Conservation (phyloP, 2,797 vertebrate genomes). For the Eidolon dupreanum region DNA sequence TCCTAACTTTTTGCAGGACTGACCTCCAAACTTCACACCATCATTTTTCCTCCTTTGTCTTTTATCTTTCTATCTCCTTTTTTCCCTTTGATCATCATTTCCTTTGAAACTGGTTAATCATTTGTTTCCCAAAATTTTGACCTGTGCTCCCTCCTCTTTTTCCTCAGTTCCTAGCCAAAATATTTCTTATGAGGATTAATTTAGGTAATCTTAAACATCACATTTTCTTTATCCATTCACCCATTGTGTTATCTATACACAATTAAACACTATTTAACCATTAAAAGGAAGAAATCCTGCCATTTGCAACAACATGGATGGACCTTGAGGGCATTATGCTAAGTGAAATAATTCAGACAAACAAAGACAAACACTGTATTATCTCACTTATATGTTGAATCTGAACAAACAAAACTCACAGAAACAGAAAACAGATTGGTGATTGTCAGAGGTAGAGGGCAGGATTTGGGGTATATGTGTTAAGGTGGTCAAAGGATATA, state of each 20-base stretch:
- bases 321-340: background rate
- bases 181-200: background rate
- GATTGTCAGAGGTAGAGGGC: background rate
- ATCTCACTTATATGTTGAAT: background rate
- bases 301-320: background rate
- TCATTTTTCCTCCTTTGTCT: background rate
- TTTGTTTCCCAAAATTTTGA: background rate
- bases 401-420: background rate
- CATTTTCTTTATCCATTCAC: too few relatives aligned
- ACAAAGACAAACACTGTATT: background rate
- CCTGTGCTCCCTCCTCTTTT: background rate
- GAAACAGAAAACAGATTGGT: background rate
- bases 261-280: background rate
- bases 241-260: background rate
- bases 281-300: background rate
- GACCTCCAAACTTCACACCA: background rate
- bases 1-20: background rate
- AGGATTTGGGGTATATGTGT: background rate
- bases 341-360: background rate
- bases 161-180: background rate
- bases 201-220: background rate
- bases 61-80: background rate
- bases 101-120: conserved; percentile 24
- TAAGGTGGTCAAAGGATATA: background rate
- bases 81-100: background rate